Evolutionary conservation across 2,797 vertebrate species (phyloP).

Genomic region (Channallabes apus): DNA sequence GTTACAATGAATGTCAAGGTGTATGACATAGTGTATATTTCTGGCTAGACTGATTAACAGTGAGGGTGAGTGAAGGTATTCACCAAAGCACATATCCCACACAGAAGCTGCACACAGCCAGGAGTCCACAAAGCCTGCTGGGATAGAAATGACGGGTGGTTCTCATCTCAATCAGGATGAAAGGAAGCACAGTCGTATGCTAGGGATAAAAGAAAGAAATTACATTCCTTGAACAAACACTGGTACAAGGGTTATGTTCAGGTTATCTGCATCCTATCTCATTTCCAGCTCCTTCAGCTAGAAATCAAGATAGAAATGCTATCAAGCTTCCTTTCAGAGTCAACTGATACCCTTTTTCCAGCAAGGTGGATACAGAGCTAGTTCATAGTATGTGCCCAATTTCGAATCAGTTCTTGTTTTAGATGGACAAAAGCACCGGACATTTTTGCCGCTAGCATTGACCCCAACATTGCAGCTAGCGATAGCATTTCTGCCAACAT

Average conservation of each 20-base stretch:
- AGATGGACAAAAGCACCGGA: too few species aligned
- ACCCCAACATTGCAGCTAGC: too few species aligned
- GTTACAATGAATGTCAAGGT: neutral
- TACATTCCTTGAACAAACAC: neutral
- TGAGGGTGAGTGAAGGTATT: constrained; percentile 44
- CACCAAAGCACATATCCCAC: constrained; percentile 95
- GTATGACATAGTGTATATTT: too few species aligned
- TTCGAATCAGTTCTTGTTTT: too few species aligned
- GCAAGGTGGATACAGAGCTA: too few species aligned
- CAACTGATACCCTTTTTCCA: too few species aligned
- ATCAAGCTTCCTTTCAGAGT: neutral
- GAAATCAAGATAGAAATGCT: neutral
- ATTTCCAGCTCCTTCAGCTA: neutral
- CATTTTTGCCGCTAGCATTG: too few species aligned
- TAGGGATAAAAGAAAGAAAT: constrained; percentile 61
- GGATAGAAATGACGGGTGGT: constrained; percentile 93
- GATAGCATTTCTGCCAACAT: too few species aligned
- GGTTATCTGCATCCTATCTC: neutral
- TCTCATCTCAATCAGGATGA: constrained; percentile 99
- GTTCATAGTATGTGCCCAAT: too few species aligned
- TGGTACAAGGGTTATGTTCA: neutral
- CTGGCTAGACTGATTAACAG: neutral
- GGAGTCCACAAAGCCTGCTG: constrained; percentile 84
- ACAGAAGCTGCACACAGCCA: constrained; percentile 85
- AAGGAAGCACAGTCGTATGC: constrained; percentile 97